A percentile compares a stretch with the other conserved stretches of the same genome.
Conservation (phyloP, 2,888 invertebrate genomes). For the Cremastinae sp. region DNA sequence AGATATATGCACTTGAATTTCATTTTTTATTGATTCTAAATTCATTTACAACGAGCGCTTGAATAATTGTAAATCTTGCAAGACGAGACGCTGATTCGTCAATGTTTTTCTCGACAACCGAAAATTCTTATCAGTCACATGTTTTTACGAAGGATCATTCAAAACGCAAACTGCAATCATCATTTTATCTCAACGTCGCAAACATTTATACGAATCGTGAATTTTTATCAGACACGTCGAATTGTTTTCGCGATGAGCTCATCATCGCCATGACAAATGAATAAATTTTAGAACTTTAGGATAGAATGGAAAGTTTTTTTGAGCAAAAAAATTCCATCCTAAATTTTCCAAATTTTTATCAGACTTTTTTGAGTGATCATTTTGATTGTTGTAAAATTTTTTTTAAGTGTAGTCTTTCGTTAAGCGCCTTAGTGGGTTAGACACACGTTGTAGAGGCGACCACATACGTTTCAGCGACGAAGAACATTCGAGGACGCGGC, state of each 20-base stretch:
- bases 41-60: too few species aligned
- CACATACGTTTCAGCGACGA: constrained; percentile 35
- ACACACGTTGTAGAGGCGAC: constrained; percentile 35
- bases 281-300: not conserved
- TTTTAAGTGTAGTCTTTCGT: constrained; percentile 20
- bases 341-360: not conserved
- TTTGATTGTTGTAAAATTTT: not conserved
- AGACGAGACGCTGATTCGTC: constrained; percentile 23
- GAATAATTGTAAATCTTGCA: constrained; percentile 12
- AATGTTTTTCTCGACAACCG: constrained; percentile 13
- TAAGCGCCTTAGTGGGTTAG: constrained; percentile 40
- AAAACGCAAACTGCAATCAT: constrained; percentile 11
- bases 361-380: not conserved
- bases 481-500: constrained; percentile 16
- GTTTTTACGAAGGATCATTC: constrained; percentile 21
- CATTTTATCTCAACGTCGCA: constrained; percentile 15
- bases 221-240: constrained; percentile 14
- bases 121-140: constrained; percentile 22
- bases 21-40: too few species aligned
- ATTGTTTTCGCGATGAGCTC: not conserved
- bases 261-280: not conserved
- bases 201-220: constrained; percentile 13
- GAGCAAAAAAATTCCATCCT: not conserved
- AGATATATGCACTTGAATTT: too few species aligned
- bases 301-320: not conserved